Evolutionary conservation across 2,113 vertebrate species (phyloP), one percentile per base, ranked within the genome.

Genomic region (Thalassarche chlororhynchos): DNA sequence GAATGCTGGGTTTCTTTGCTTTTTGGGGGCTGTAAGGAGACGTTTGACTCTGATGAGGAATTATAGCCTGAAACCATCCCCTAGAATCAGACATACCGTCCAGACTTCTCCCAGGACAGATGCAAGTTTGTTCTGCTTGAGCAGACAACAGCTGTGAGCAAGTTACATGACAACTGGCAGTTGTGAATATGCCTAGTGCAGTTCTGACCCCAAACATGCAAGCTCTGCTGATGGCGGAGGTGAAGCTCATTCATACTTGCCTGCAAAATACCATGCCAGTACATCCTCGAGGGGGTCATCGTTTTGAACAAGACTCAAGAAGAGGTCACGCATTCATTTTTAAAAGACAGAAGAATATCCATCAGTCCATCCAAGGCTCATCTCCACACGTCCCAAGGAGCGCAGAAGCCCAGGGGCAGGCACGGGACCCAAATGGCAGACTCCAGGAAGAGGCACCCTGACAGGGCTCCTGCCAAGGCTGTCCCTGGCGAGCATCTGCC

Each of bases 231-330:
- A 28, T 13, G 11, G 57, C 0, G 0, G 32, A 64, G 58, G 57
- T 1, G 10, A 83, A 83, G 25, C 24, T 65, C 49, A 9, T 58
- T 78, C 29, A 38, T 15, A 52, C 51, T 23, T 52, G 28, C 34
- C 57, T 66, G 51, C 71, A 93, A 66, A 78, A 72, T 23, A 60
- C 34, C 14, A 5, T 3, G 8, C 6, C 14, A 42, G 44, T 3
- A 24, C 26, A 6, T 24, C 32, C 57, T 65, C 1, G 1, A 38
- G 16, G 32, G 21, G 12, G 28, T 25, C 26, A 26, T 5, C 0
- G 0, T 31, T 64, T 64, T n/a, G 34, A 78, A 46, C 1, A 0
- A 58, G 11, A 52, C 34, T 52, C 36, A 18, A 71, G 49, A 38
- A 83, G 77, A 55, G 46, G 40, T 28, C 55, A 51, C 1, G 1